Percentiles rank a stretch among this genome's conserved stretches.
These are phyloP conservation scores for Sthenelais limicola DNA, from an alignment of 2,888 invertebrate genomes.

Conservation along the genomic window DNA sequence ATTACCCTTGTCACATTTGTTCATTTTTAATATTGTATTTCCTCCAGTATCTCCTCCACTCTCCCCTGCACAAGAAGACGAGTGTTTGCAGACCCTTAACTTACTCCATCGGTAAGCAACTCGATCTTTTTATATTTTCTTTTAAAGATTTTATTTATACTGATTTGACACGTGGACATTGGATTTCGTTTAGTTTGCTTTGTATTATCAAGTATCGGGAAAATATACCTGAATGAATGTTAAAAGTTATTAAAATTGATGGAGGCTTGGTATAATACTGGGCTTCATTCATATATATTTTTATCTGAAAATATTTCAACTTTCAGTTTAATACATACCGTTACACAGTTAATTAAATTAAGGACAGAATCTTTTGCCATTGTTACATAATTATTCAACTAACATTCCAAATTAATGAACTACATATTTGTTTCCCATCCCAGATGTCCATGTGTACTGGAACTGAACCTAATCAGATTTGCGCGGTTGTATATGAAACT, in stretches of 20 bases:
- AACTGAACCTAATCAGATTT: constrained; percentile 52
- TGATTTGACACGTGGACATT: no score
- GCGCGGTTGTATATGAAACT: constrained; percentile 52
- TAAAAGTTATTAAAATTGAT: neutral
- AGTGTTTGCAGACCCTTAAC: constrained; percentile 58
- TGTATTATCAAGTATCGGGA: neutral
- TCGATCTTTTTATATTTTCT: neutral
- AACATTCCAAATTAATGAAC: neutral
- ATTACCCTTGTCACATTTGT: no score
- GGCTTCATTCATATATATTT: neutral
- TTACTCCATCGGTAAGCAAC: constrained; percentile 57
- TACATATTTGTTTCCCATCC: neutral
- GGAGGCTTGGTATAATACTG: neutral
- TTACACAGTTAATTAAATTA: no score
- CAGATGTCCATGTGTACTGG: constrained; percentile 61
- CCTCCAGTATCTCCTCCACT: constrained; percentile 59
- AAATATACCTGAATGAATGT: neutral
- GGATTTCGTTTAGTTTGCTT: neutral
- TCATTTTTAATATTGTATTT: no score
- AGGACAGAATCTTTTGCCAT: no score
- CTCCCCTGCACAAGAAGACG: constrained; percentile 54
- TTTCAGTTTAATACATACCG: no score
- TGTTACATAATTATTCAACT: constrained; percentile 1
- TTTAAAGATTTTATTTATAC: neutral
- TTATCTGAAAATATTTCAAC: no score